Evolutionary conservation across 2,113 vertebrate species (phyloP).

Genomic region (Microcebus jonahi): DNA sequence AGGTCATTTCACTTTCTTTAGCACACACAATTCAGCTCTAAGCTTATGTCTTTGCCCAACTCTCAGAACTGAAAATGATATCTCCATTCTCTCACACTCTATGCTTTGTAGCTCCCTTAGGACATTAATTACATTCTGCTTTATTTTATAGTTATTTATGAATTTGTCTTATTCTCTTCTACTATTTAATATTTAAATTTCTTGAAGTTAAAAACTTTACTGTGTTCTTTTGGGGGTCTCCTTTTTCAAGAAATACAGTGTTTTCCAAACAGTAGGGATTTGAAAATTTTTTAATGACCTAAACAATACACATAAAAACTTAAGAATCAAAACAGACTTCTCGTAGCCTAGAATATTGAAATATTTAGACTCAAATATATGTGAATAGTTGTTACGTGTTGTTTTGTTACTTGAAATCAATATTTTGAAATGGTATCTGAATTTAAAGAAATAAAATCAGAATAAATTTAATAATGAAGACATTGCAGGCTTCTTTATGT

Average conservation of each 20-base stretch:
- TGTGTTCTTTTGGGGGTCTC: not conserved
- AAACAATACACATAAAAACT: not conserved
- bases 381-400: not conserved
- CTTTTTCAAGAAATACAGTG: not conserved
- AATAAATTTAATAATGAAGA: not conserved
- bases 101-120: not conserved
- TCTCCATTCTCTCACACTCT: conserved; percentile 11
- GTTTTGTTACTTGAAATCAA: not conserved
- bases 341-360: not conserved
- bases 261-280: not conserved
- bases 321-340: not conserved
- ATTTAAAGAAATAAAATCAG: not conserved
- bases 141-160: conserved; percentile 26
- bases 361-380: not conserved
- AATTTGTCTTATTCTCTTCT: not conserved
- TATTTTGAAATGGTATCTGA: not conserved
- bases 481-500: not conserved
- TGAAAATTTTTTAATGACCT: not conserved
- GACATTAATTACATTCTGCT: not conserved
- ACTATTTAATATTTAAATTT: not conserved
- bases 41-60: not conserved
- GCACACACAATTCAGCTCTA: not conserved
- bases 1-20: not conserved
- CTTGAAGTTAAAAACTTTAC: not conserved
- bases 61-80: conserved; percentile 22